Base-by-base conservation (phyloP, 2,113 vertebrate species). In the Nerophis lumbriciformis region DNA sequence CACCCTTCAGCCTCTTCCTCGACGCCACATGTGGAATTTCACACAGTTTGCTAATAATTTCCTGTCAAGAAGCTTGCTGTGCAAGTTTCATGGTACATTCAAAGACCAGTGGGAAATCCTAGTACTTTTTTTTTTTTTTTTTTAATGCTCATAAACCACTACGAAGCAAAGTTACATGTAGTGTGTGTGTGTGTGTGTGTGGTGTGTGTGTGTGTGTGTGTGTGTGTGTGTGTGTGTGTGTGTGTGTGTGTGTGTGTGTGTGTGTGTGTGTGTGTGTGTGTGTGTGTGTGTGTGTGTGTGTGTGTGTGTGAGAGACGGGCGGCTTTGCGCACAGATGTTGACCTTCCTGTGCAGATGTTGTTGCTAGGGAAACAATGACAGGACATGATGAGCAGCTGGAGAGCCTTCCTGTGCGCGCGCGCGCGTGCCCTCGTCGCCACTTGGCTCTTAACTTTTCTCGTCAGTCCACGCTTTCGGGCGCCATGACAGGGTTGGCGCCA, bases 281-380 rank as follows among this genome's bases (percentile, higher is more conserved):
- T 39, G 35, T 1, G 6, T 6, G 6, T 8, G 53, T 28, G 47
- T 39, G n/a, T n/a, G n/a, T n/a, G 66, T 13, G 45, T 47, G 61
- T 37, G 36, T 44, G 48, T 42, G 49, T 42, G 57, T 44, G 52
- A 13, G 37, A 11, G 13, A 1, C 50, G 65, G 53, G 51, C 59
- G 65, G 28, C 56, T 65, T 38, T 37, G 12, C 54, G 73, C 79
- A 78, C 83, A 89, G 80, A 85, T 89, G 86, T 82, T 78, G 57
- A 67, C 68, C 79, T 89, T 90, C 86, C 87, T 87, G 87, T 80
- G 62, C 84, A 89, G 83, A 87, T 90, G 88, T 90, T 83, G 85
- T 87, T 87, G 73, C 85, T 79, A 76, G 63, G 87, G 89, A 85
- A 83, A 88, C 86, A 81, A 81, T 85, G 79, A 83, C 85, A 88